Conservation (phyloP, 2,797 vertebrate genomes). For the Sebastes minor region DNA sequence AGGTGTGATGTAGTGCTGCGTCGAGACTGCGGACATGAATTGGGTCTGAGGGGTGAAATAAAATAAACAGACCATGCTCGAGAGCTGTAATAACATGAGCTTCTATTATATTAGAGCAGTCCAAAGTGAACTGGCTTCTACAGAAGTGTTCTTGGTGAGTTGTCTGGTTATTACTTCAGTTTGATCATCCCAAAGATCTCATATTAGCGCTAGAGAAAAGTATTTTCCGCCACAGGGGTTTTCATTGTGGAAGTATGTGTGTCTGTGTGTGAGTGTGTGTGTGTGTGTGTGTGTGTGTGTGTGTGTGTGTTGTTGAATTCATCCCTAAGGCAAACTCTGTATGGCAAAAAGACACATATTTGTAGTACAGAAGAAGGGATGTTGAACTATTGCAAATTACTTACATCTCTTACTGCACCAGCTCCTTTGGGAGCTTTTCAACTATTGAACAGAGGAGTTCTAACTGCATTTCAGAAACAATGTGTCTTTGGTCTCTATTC, state of each 20-base stretch:
- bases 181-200: slow-evolving; percentile 27
- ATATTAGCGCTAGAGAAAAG: slow-evolving; percentile 38
- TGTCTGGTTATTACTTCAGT: slow-evolving; percentile 34
- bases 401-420: slow-evolving; percentile 12
- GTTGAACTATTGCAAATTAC: slow-evolving; percentile 41
- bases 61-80: slow-evolving; percentile 52
- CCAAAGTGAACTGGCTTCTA: slow-evolving; percentile 1
- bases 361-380: slow-evolving; percentile 20
- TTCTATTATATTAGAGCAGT: slow-evolving; percentile 23
- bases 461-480: slow-evolving; percentile 1
- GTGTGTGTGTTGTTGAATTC: neutral
- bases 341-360: slow-evolving; percentile 44
- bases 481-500: neutral
- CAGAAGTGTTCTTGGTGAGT: neutral
- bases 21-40: slow-evolving; percentile 26
- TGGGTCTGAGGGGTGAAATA: slow-evolving; percentile 44
- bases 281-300: no score
- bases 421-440: slow-evolving; percentile 39
- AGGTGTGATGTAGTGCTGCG: slow-evolving; percentile 55
- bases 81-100: slow-evolving; percentile 40
- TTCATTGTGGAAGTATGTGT: neutral
- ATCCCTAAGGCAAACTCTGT: slow-evolving; percentile 18
- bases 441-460: slow-evolving; percentile 3
- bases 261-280: no score
- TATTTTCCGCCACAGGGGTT: neutral